Conservation (phyloP, 2,888 invertebrate genomes). For the Melikaiella ostensackeni region DNA sequence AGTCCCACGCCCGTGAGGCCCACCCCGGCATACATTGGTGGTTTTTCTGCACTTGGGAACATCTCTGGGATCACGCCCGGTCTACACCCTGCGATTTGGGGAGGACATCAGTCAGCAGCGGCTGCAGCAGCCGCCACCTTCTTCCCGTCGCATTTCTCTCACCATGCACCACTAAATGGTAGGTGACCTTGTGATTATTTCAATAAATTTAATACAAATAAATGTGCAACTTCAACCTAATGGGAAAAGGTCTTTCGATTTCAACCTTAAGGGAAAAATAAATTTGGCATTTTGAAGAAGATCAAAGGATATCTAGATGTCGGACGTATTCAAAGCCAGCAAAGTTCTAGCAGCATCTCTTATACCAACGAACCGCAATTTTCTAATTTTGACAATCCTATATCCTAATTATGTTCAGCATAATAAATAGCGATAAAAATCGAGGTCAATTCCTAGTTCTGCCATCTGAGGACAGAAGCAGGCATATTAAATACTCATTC, state of each 20-base stretch:
- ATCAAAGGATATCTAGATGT: not conserved
- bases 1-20: slow-evolving; percentile 71
- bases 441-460: slow-evolving; percentile 12
- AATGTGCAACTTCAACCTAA: not conserved
- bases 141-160: slow-evolving; percentile 72
- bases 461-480: slow-evolving; percentile 25
- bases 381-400: not conserved
- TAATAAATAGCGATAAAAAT: slow-evolving; percentile 18
- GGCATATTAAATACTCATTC: slow-evolving; percentile 8
- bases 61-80: slow-evolving; percentile 64
- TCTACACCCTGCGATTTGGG: slow-evolving; percentile 72
- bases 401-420: not conserved
- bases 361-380: too few relatives aligned
- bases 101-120: slow-evolving; percentile 65
- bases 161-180: slow-evolving; percentile 73
- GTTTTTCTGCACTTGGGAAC: slow-evolving; percentile 67
- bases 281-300: not conserved
- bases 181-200: slow-evolving; percentile 41
- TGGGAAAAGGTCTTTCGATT: not conserved
- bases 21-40: slow-evolving; percentile 72
- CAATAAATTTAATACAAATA: not conserved
- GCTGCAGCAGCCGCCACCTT: slow-evolving; percentile 67
- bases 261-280: too few relatives aligned
- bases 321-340: not conserved
- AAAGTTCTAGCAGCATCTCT: not conserved